These are phyloP conservation scores for Vanacampus margaritifer DNA, from an alignment of 2,113 vertebrate genomes.

Conservation along the genomic window DNA sequence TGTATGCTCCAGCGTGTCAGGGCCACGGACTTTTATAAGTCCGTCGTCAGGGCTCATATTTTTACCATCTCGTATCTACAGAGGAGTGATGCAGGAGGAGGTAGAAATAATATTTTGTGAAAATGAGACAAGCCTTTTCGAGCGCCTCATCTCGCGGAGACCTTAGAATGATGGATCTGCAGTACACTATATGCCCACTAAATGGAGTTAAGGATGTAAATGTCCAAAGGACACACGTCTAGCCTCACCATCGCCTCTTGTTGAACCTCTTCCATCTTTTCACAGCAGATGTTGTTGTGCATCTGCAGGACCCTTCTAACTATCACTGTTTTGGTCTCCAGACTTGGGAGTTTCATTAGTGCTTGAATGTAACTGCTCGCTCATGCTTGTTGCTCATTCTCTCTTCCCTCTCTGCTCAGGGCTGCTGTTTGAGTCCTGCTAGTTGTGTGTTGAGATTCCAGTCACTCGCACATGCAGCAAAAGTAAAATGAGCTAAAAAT, in stretches of 20 bases:
- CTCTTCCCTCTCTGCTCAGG: conserved; percentile 20
- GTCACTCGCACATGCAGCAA: conserved; percentile 26
- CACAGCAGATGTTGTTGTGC: conserved; percentile 45
- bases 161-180: conserved; percentile 16
- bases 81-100: too few species aligned
- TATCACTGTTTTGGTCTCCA: conserved; percentile 23
- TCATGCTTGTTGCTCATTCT: neutral
- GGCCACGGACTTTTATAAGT: too few species aligned
- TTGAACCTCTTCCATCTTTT: conserved; percentile 42
- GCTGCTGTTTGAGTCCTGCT: conserved; percentile 23
- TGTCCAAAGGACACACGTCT: conserved; percentile 16
- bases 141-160: too few species aligned
- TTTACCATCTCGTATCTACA: too few species aligned
- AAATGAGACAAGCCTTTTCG: too few species aligned
- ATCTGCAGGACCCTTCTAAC: conserved; percentile 49
- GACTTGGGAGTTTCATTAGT: conserved; percentile 35
- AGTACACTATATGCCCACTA: conserved; percentile 5
- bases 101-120: too few species aligned
- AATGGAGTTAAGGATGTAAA: conserved; percentile 16
- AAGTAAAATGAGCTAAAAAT: conserved; percentile 35
- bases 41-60: too few species aligned
- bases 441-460: conserved; percentile 30
- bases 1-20: too few species aligned
- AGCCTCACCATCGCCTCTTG: conserved; percentile 4
- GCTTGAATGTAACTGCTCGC: conserved; percentile 36